Base-by-base conservation (phyloP, 2,113 vertebrate species). In the Phylloscopus whistleri region DNA sequence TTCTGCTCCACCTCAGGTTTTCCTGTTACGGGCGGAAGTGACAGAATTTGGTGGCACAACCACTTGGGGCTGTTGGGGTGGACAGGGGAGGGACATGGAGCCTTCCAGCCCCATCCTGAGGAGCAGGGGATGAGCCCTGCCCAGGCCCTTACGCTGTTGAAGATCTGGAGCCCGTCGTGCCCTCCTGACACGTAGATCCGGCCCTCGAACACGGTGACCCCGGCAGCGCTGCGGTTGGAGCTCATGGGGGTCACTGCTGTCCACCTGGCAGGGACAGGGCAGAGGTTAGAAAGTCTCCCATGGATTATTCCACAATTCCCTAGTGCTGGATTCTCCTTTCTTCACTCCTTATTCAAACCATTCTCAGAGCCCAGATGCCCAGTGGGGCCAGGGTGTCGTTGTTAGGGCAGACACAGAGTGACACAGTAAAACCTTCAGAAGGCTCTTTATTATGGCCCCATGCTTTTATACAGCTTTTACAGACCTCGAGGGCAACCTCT, bases 121-220 rank as follows among this genome's bases (percentile, higher is more conserved):
- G 46, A 2, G 22, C 68, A 49, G 66, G 0, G 27, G 60, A 1
- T 4, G 8, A 41, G n/a, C 7, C 33, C 14, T 30, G 39, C 2
- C 3, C 11, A 4, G 51, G 44, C 8, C 98, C 99, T 98, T 51
- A 99, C 99, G 4, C 98, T 99, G 98, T 98, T 99, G 97, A 99
- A 99, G 97, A 99, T 99, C 97, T 99, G 99, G 8, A 99, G 96
- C 19, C 99, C 99, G 1, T 99, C 99, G 11, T 99, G 99, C 22
- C 99, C 99, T 2, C 99, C 99, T 0, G 99, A 99, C 13, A 99
- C 99, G 3, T 99, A 99, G 94, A 99, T 99, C 55, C 99, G 98
- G 9, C 99, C 99, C 58, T 99, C 99, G 15, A 99, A 99, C 72
- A 99, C 97, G 0, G 99, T 98, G 55, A 99, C 99, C 0, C 99